phyloP scores from a whole-genome alignment of 1,140 invertebrate species.

The Habropoda laboriosa region DNA sequence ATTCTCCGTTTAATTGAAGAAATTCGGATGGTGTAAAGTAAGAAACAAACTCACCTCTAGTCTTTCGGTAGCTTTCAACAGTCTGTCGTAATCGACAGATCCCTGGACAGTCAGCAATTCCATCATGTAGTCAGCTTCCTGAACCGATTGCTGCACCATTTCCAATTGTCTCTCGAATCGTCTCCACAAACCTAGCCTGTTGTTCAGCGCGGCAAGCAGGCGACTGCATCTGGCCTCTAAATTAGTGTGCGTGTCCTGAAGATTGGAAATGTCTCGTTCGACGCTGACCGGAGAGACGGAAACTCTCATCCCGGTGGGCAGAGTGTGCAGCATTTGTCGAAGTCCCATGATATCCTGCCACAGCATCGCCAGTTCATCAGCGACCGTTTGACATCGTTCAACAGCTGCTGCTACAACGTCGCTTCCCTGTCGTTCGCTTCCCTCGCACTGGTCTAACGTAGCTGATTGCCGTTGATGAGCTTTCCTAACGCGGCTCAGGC shows the following conservation, averaged over 20 bases:
- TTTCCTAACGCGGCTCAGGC: slow-evolving; percentile 85
- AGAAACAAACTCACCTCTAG: slow-evolving; percentile 85
- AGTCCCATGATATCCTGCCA: slow-evolving; percentile 90
- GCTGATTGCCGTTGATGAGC: slow-evolving; percentile 85
- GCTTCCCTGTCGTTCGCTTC: slow-evolving; percentile 86
- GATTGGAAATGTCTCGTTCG: slow-evolving; percentile 88
- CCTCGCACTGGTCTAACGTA: slow-evolving; percentile 87
- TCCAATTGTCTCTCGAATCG: slow-evolving; percentile 89
- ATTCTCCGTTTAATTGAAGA: not conserved
- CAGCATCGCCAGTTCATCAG: slow-evolving; percentile 85
- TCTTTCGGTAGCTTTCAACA: slow-evolving; percentile 90
- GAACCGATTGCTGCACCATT: slow-evolving; percentile 88
- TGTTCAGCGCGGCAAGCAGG: slow-evolving; percentile 85
- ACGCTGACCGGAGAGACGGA: slow-evolving; percentile 88
- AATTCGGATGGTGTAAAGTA: not conserved
- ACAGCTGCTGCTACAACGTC: slow-evolving; percentile 87
- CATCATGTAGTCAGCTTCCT: slow-evolving; percentile 93
- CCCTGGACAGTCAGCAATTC: slow-evolving; percentile 90
- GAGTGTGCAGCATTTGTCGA: slow-evolving; percentile 88
- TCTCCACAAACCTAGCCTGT: slow-evolving; percentile 86
- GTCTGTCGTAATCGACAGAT: slow-evolving; percentile 89
- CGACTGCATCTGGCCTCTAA: slow-evolving; percentile 87
- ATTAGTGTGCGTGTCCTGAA: slow-evolving; percentile 87
- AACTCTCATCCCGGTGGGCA: slow-evolving; percentile 87
- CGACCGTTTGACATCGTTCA: slow-evolving; percentile 85